A percentile compares a stretch with the other conserved stretches of the same genome.
Conservation (phyloP, 1,140 invertebrate species). For the Contarinia nasturtii region DNA sequence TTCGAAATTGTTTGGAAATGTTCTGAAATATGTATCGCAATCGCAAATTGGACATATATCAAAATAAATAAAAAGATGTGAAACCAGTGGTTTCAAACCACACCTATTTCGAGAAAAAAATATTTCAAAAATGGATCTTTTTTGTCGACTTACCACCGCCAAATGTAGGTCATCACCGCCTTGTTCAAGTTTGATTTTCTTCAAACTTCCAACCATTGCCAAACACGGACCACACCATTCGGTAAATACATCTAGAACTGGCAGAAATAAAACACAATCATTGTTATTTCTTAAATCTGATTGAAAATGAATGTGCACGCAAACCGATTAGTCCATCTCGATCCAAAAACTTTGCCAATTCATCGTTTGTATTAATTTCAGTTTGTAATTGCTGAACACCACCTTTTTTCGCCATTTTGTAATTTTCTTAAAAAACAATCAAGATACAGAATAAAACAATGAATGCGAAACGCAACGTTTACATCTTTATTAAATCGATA, state of each 20-base stretch:
- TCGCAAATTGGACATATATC: too few relatives aligned
- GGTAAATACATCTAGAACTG: conserved; percentile 80
- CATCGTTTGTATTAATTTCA: conserved; percentile 67
- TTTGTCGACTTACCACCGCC: conserved; percentile 49
- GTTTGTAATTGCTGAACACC: conserved; percentile 53
- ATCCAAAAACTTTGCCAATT: conserved; percentile 63
- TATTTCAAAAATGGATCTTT: too few relatives aligned
- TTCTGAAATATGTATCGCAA: too few relatives aligned
- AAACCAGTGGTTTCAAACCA: neutral
- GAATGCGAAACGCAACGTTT: too few relatives aligned
- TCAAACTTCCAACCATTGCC: conserved; percentile 69
- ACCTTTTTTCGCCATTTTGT: conserved; percentile 45
- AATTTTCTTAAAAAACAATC: too few relatives aligned
- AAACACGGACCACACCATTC: conserved; percentile 82
- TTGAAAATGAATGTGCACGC: too few relatives aligned
- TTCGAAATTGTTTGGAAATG: too few relatives aligned
- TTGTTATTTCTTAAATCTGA: too few relatives aligned
- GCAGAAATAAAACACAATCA: neutral
- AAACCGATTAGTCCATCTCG: conserved; percentile 62
- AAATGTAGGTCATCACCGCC: conserved; percentile 65
- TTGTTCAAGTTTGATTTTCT: conserved; percentile 75
- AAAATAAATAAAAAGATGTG: neutral
- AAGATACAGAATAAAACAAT: too few relatives aligned
- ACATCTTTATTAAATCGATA: too few relatives aligned
- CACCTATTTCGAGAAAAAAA: neutral